phyloP scores from a whole-genome alignment of 2,797 vertebrate genomes.

The Spheniscus humboldti region DNA sequence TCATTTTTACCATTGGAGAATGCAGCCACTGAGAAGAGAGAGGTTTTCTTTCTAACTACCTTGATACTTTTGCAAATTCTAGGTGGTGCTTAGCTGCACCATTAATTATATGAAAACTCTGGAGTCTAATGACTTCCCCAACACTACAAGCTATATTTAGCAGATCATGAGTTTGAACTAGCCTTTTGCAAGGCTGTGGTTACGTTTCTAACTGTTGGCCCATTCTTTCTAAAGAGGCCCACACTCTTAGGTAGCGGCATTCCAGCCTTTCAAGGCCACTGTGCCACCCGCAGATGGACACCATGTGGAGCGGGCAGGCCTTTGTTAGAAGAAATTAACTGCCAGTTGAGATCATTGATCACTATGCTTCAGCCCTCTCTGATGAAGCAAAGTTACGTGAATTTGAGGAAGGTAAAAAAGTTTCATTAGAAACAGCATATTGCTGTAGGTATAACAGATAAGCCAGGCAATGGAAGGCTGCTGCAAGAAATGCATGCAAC shows the following conservation, averaged over 20 bases:
- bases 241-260: rapidly evolving
- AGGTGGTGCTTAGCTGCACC: not conserved
- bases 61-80: not conserved
- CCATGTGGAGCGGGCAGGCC: rapidly evolving
- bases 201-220: not conserved
- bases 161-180: not conserved
- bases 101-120: not conserved
- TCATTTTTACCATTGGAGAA: not conserved
- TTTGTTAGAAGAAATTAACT: not conserved
- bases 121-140: not conserved
- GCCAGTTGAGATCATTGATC: not conserved
- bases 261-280: rapidly evolving
- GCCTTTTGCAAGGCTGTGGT: not conserved
- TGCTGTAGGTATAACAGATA: not conserved
- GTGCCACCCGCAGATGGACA: not conserved
- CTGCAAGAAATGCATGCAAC: not conserved
- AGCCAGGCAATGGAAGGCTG: not conserved
- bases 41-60: not conserved
- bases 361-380: not conserved
- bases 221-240: not conserved
- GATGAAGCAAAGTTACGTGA: not conserved
- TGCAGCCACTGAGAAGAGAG: not conserved
- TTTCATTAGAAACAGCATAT: not conserved
- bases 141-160: not conserved
- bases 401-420: not conserved